These are phyloP conservation scores for Chlorodrepanis virens DNA, from an alignment of 2,113 vertebrate genomes.

Conservation along the genomic window DNA sequence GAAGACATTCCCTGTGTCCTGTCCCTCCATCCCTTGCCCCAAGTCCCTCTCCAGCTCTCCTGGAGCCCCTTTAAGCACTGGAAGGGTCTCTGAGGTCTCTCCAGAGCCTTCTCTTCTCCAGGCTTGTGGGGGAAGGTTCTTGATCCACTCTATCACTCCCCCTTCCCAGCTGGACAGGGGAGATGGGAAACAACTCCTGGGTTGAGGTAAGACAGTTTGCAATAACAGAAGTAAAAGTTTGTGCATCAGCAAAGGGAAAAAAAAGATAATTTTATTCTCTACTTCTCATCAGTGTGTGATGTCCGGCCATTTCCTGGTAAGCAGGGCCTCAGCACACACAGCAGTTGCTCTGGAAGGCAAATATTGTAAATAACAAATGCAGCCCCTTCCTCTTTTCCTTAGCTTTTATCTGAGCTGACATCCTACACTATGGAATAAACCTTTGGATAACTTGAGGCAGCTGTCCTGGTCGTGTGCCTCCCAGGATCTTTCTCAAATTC, in stretches of 20 bases:
- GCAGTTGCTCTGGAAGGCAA: not conserved
- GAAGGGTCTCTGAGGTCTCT: fast-evolving
- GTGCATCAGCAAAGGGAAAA: not conserved
- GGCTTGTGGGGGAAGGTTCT: not conserved
- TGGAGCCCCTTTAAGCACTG: not conserved
- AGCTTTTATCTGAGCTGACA: not conserved
- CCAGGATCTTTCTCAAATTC: not conserved
- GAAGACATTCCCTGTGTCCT: not conserved
- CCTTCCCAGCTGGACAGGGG: not conserved
- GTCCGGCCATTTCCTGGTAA: fast-evolving
- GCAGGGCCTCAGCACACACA: fast-evolving
- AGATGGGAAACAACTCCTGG: not conserved
- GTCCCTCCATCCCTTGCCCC: fast-evolving
- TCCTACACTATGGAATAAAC: too few species aligned
- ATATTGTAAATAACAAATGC: not conserved
- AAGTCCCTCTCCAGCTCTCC: not conserved
- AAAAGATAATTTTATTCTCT: not conserved
- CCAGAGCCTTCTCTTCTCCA: not conserved
- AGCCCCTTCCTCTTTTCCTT: not conserved
- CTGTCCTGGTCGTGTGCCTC: not conserved
- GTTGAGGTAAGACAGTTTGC: not conserved
- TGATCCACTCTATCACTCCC: not conserved
- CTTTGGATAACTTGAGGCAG: not conserved
- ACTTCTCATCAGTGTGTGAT: not conserved
- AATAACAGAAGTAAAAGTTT: not conserved